Evolutionary conservation across 2,888 invertebrate species (phyloP), one percentile per base, ranked within the genome.

Genomic region (Xanthia icteritia): DNA sequence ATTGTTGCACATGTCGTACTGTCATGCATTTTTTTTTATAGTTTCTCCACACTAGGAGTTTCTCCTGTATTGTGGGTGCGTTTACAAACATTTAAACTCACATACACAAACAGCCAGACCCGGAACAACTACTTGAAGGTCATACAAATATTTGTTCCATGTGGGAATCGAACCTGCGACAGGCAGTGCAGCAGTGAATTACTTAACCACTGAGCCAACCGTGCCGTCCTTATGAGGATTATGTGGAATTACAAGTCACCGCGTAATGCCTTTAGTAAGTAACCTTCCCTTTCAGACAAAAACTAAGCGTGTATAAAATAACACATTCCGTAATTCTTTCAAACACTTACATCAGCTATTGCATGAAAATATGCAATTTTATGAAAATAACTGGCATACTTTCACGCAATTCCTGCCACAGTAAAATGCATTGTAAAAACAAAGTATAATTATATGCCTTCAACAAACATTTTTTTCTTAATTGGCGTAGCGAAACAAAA

Each of bases 401-500:
- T 65, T 39, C 76, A 79, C 79, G 81, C 58, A 2, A 63, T 6
- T 23, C 5, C 45, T 39, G 27, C 51, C 15, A 11, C 20, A 39
- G 8, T 8, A 56, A 17, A 61, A 67, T 51, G 23, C 20, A 58
- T 1, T 31, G 20, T 83, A 54, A 69, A 78, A 80, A 68, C 54
- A 56, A 64, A 61, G 63, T 58, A 20, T 67, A 70, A 68, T 79
- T 65, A 58, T 23, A 45, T 20, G 17, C 42, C 17, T 65, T 64
- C 23, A 48, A 36, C 74, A 69, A 72, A 72, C 67, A 84, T 66
- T 70, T 67, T 70, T 70, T 76, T 48, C 39, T 13, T 76, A 73
- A 70, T 80, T 73, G 42, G 31, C 27, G 27, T n/a, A 60, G 48
- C 67, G 54, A 73, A 83, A 76, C 27, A 83, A 67, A 76, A 81